Evolutionary conservation across 2,797 vertebrate genomes (phyloP).

Genomic region (Ambastaia sidthimunki): DNA sequence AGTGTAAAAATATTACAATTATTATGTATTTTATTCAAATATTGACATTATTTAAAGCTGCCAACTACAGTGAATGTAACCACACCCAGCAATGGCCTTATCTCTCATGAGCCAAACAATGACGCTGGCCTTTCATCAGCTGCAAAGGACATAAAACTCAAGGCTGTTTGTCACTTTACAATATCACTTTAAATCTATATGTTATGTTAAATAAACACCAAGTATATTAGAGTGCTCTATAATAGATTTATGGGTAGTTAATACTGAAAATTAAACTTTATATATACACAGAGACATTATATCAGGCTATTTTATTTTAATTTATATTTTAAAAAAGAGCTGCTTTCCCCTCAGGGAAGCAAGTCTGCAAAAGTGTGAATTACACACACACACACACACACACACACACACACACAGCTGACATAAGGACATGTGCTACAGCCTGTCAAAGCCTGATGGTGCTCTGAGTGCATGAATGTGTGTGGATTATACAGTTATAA

Average conservation of each 20-base stretch:
- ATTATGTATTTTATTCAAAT: neutral
- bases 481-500: slow-evolving; percentile 34
- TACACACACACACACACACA: slow-evolving; percentile 19
- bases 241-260: no score
- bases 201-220: no score
- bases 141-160: neutral
- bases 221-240: no score
- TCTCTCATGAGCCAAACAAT: slow-evolving; percentile 33
- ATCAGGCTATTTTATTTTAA: no score
- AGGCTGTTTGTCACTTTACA: neutral
- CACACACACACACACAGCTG: slow-evolving; percentile 5
- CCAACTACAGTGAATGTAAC: neutral
- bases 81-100: slow-evolving; percentile 14
- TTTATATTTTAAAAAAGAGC: neutral
- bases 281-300: no score
- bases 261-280: no score
- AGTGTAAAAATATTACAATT: slow-evolving; percentile 5
- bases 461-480: slow-evolving; percentile 4
- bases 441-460: slow-evolving; percentile 36
- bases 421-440: slow-evolving; percentile 19
- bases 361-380: neutral
- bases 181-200: no score
- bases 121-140: slow-evolving; percentile 21
- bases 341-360: neutral
- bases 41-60: neutral